Conservation (phyloP, 2,113 vertebrate species). For the Martes martes region DNA sequence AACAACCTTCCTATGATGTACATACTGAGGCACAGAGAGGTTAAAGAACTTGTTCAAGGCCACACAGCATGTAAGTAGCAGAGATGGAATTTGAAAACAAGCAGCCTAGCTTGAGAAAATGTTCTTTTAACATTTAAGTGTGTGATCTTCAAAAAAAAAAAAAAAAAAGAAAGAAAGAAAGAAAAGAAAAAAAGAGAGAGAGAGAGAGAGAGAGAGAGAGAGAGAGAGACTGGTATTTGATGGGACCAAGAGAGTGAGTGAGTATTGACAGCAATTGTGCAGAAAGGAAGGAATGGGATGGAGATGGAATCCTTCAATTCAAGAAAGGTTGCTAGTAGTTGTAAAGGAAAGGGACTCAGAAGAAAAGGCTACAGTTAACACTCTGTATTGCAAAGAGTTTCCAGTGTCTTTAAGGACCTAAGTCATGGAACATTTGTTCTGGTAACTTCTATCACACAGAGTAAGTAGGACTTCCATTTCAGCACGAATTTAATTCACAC, state of each 20-base stretch:
- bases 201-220: not conserved
- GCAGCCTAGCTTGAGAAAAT: not conserved
- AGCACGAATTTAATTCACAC: slow-evolving; percentile 36
- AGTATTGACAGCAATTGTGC: not conserved
- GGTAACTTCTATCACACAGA: not conserved
- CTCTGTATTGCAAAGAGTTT: not conserved
- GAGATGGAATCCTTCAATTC: not conserved
- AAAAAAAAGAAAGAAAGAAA: too few species aligned
- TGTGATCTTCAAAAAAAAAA: not conserved
- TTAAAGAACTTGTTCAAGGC: not conserved
- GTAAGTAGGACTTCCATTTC: slow-evolving; percentile 30
- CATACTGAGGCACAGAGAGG: not conserved
- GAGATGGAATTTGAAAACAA: not conserved
- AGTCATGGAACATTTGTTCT: not conserved
- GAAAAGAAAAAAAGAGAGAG: too few species aligned
- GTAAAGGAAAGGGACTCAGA: not conserved
- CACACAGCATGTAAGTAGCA: not conserved
- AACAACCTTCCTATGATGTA: not conserved
- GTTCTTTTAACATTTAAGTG: not conserved
- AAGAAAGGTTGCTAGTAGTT: not conserved
- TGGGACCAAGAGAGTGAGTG: not conserved
- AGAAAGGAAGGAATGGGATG: not conserved
- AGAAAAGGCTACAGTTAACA: not conserved
- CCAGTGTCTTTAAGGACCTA: not conserved
- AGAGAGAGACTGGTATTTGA: not conserved